These are phyloP conservation scores for Drosophila lacertosa DNA, from an alignment of 1,140 invertebrate species.

Conservation along the genomic window DNA sequence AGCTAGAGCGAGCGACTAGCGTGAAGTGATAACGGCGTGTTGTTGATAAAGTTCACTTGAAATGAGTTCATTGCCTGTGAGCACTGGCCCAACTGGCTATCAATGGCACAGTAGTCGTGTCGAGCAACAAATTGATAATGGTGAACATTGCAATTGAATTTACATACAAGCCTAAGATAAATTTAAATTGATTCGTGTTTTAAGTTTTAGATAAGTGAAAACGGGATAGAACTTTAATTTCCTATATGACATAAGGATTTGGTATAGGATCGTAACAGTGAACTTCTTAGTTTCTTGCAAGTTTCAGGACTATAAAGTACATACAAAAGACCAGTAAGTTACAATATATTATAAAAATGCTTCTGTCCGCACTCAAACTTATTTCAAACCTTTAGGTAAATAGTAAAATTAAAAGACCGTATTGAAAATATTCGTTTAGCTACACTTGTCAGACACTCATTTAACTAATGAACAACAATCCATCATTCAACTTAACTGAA, in stretches of 20 bases:
- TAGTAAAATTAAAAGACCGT: too few relatives aligned
- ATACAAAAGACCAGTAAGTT: too few relatives aligned
- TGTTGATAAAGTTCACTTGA: constrained; percentile 43
- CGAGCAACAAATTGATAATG: constrained; percentile 2
- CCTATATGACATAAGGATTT: too few relatives aligned
- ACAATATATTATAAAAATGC: too few relatives aligned
- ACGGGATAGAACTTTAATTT: too few relatives aligned
- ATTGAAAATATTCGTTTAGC: too few relatives aligned
- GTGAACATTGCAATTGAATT: constrained; percentile 1
- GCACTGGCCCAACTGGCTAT: constrained; percentile 6
- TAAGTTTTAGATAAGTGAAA: not conserved
- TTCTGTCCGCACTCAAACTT: too few relatives aligned
- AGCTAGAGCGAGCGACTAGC: not conserved
- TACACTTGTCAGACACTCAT: not conserved
- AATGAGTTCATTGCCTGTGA: constrained; percentile 26
- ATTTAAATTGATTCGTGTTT: not conserved
- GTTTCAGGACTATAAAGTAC: too few relatives aligned
- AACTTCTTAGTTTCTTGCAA: too few relatives aligned
- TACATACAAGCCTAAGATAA: constrained; percentile 1
- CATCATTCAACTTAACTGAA: not conserved
- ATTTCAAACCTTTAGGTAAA: too few relatives aligned
- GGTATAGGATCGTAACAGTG: too few relatives aligned
- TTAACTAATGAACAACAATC: not conserved
- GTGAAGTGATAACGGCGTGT: constrained; percentile 19
- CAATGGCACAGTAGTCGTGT: constrained; percentile 10